Percentiles rank a stretch among this genome's conserved stretches.
These are phyloP conservation scores for Bergia sp. DNA, from an alignment of 92 coral and sea anemone genomes.

Conservation along the genomic window DNA sequence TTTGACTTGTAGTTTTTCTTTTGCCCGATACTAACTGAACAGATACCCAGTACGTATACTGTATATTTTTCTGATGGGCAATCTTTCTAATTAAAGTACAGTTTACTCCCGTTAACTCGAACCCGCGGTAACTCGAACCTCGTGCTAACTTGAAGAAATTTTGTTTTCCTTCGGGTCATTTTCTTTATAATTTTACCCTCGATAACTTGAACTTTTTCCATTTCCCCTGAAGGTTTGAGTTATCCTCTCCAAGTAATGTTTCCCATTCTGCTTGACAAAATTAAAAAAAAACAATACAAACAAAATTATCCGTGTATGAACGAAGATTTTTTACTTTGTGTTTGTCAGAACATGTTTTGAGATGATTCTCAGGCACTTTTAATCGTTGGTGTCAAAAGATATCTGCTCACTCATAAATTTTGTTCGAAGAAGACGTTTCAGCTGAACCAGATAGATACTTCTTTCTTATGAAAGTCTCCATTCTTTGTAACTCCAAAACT, in stretches of 20 bases:
- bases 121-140: no score
- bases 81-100: no score
- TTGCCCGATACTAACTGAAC: no score
- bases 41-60: no score
- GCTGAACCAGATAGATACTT: not conserved
- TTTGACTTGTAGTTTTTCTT: no score
- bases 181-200: no score
- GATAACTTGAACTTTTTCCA: no score
- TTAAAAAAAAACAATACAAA: not conserved
- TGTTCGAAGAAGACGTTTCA: not conserved
- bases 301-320: not conserved
- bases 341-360: not conserved
- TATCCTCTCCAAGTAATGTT: not conserved
- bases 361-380: not conserved
- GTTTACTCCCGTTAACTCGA: no score
- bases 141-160: no score
- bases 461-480: not conserved
- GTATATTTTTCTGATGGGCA: no score
- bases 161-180: no score
- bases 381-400: not conserved
- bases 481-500: not conserved
- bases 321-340: not conserved
- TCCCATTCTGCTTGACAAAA: not conserved
- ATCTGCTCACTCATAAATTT: not conserved
- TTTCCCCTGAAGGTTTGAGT: no score